Base-by-base conservation (phyloP, 2,888 invertebrate species). In the Cataglyphis livida region DNA sequence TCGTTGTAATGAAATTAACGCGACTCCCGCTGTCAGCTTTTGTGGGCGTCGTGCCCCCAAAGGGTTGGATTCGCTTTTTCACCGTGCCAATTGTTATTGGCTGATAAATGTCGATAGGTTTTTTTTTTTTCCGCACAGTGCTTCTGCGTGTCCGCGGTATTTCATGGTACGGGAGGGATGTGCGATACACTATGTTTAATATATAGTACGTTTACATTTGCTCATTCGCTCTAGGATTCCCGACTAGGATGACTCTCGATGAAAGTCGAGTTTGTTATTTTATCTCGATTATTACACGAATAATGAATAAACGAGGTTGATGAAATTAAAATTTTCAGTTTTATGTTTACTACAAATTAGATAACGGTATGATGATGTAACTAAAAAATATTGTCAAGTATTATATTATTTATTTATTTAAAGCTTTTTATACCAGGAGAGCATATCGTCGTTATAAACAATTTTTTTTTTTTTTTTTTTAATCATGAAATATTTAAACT, bases 1-100 rank as follows among this genome's bases (percentile, higher is more conserved):
- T 86, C 81, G 84, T 90, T 62, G 88, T 85, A 81, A 90, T 88
- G 85, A 85, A 90, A 90, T 90, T 90, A 90, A 75, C 90, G 54
- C 83, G 81, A 73, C 73, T 82, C 44, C 83, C 68, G 51, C 76
- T 79, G 83, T 70, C 84, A 59, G 85, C 81, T 82, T 83, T 84
- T 82, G 84, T 73, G 65, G 81, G 44, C 75, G 64, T 78, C 84
- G 59, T 65, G 68, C 48, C 51, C 44, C 48, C 76, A 51, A 76
- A 76, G 85, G 57, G 81, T 62, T 44, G 54, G 35, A 5, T 25
- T 61, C 57, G 44, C 84, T 82, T 85, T 86, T 71, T 51, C 71
- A 78, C 54, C 81, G 83, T 38, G 68, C 68, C 76, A 61, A 79
- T 79, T 79, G 78, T 79, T 79, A 79, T 79, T 79, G 78, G 78